Conservation (phyloP, 1,140 invertebrate species). For the Drosophila saltans region DNA sequence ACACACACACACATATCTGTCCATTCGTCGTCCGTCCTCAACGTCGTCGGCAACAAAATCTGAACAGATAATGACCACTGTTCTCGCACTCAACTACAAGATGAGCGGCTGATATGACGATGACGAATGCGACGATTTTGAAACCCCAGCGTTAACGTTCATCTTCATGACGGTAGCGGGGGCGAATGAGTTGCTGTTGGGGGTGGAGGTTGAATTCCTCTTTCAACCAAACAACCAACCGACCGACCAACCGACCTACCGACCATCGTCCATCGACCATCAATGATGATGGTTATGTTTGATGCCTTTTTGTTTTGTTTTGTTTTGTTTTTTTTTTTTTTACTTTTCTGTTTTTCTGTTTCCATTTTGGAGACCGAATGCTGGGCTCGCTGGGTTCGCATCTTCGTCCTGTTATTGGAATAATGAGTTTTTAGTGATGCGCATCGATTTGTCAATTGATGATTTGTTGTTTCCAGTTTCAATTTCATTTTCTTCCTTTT, state of each 20-base stretch:
- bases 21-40: constrained; percentile 13
- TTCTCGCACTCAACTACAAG: constrained; percentile 75
- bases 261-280: constrained; percentile 4
- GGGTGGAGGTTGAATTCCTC: constrained; percentile 25
- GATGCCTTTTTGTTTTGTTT: not conserved
- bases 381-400: constrained; percentile 16
- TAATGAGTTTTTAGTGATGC: constrained; percentile 76
- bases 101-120: constrained; percentile 75
- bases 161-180: constrained; percentile 20
- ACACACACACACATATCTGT: constrained; percentile 8
- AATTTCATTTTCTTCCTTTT: constrained; percentile 31
- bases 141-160: constrained; percentile 45
- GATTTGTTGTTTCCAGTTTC: constrained; percentile 67
- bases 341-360: too few relatives aligned
- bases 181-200: constrained; percentile 23
- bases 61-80: constrained; percentile 75
- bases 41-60: constrained; percentile 51
- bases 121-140: constrained; percentile 75
- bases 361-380: constrained; percentile 8
- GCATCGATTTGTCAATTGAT: constrained; percentile 75
- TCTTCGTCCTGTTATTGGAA: constrained; percentile 65
- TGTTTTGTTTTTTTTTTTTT: too few relatives aligned
- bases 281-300: constrained; percentile 58
- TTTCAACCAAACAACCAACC: too few relatives aligned
- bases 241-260: not conserved